Evolutionary conservation across 2,888 invertebrate genomes (phyloP), one percentile per base, ranked within the genome.

Genomic region (Eustalomyia histrio): DNA sequence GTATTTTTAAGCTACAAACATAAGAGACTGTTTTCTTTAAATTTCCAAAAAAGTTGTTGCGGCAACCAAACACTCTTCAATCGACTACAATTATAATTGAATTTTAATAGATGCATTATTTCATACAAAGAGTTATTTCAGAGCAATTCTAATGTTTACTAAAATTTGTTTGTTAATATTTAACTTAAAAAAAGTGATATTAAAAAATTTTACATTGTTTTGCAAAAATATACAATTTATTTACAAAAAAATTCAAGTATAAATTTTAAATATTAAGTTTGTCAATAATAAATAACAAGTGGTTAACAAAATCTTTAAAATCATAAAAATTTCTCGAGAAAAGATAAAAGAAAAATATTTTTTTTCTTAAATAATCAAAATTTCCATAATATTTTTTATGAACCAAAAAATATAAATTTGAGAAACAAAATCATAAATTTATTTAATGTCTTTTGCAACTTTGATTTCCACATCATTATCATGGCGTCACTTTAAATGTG

Each of bases 401-500:
- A 39, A 39, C 10, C 3, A 35, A 35, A 1, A 35, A 35, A 35
- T 1, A 24, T 24, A 24, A 5, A 35, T 6, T 35, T 10, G 3
- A 6, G 8, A 35, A 35, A 35, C 9, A 39, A 12, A 35, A 35
- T 35, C 35, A 35, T 39, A 12, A 39, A 39, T 39, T 12, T 12
- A 39, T 39, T 47, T 1, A 47, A 47, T 47, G 43, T 47, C n/a
- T 47, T 47, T n/a, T n/a, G 14, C 43, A n/a, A 10, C n/a, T 47
- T n/a, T 75, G 53, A 67, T 75, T 75, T 75, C 52, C 65, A 60
- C 60, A 43, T 68, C 47, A 61, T 2, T 47, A 47, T 47, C 14
- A 71, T 53, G 64, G 76, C 76, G 24, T 65, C 71, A 52, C 18
- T 24, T 50, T 14, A n/a, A 17, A 73, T 57, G 33, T 43, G 29